A percentile compares a stretch with the other conserved stretches of the same genome.
phyloP scores from a whole-genome alignment of 2,888 invertebrate genomes.

The Tricholauxania praeusta region DNA sequence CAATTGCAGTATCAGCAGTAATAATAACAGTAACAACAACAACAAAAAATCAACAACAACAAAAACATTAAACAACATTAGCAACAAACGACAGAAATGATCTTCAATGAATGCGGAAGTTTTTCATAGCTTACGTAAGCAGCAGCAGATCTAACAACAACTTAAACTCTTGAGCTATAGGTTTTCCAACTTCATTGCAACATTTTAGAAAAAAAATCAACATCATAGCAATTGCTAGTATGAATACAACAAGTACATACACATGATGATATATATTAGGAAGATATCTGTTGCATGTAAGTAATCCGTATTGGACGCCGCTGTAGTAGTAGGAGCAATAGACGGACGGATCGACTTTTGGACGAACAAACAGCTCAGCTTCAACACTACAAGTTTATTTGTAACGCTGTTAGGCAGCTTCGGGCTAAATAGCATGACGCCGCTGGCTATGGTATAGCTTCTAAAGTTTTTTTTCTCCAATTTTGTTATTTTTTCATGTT shows the following conservation, averaged over 20 bases:
- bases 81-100: constrained; percentile 63
- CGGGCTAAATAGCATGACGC: no score
- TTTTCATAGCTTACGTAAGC: constrained; percentile 67
- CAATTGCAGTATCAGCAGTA: constrained; percentile 46
- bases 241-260: constrained; percentile 26
- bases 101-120: constrained; percentile 68
- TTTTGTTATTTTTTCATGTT: no score
- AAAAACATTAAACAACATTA: constrained; percentile 49
- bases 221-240: constrained; percentile 44
- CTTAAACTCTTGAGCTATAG: constrained; percentile 41
- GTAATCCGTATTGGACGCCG: constrained; percentile 26
- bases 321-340: constrained; percentile 1
- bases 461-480: no score
- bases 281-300: constrained; percentile 28
- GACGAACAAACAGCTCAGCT: no score
- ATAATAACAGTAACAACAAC: constrained; percentile 50
- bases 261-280: constrained; percentile 18
- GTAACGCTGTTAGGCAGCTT: no score
- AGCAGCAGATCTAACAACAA: constrained; percentile 40
- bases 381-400: no score
- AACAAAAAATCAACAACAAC: constrained; percentile 44
- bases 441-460: no score
- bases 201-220: constrained; percentile 31
- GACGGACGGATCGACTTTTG: background rate
- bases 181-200: constrained; percentile 26